Conservation (phyloP, 2,888 invertebrate genomes). For the Latheticus oryzae region DNA sequence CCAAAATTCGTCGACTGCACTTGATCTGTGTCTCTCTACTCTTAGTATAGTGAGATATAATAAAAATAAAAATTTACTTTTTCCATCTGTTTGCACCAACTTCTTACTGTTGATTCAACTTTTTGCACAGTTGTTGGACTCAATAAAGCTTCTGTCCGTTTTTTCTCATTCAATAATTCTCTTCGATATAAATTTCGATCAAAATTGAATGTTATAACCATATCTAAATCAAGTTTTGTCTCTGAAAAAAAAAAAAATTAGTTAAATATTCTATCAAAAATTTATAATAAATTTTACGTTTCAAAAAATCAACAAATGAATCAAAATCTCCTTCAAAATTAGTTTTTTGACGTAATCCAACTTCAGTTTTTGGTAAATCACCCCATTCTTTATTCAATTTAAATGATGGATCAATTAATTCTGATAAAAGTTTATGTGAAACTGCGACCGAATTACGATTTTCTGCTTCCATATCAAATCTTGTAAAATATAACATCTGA, state of each 20-base stretch:
- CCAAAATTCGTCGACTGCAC: too few species aligned
- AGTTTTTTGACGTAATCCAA: slow-evolving; percentile 65
- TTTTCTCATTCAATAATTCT: slow-evolving; percentile 66
- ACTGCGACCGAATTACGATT: slow-evolving; percentile 57
- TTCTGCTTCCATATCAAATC: slow-evolving; percentile 55
- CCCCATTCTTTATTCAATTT: slow-evolving; percentile 69
- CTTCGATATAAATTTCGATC: slow-evolving; percentile 71
- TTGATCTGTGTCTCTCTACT: too few species aligned
- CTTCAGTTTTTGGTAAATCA: slow-evolving; percentile 66
- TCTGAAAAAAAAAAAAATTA: slow-evolving; percentile 61
- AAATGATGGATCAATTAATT: slow-evolving; percentile 66
- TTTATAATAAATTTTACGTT: slow-evolving; percentile 63
- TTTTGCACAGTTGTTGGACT: slow-evolving; percentile 67
- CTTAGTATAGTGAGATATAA: too few species aligned
- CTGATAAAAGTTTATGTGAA: slow-evolving; percentile 55
- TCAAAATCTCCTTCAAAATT: slow-evolving; percentile 71
- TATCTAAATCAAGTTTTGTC: slow-evolving; percentile 75
- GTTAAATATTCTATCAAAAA: neutral
- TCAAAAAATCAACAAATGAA: slow-evolving; percentile 69
- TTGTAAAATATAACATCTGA: slow-evolving; percentile 59
- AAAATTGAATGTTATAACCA: slow-evolving; percentile 72
- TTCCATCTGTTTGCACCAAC: slow-evolving; percentile 80
- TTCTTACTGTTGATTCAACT: slow-evolving; percentile 74
- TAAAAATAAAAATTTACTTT: slow-evolving; percentile 67
- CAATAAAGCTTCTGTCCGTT: slow-evolving; percentile 47